Evolutionary conservation across 2,888 invertebrate genomes (phyloP).

Genomic region (Neocrepidodera transversa): DNA sequence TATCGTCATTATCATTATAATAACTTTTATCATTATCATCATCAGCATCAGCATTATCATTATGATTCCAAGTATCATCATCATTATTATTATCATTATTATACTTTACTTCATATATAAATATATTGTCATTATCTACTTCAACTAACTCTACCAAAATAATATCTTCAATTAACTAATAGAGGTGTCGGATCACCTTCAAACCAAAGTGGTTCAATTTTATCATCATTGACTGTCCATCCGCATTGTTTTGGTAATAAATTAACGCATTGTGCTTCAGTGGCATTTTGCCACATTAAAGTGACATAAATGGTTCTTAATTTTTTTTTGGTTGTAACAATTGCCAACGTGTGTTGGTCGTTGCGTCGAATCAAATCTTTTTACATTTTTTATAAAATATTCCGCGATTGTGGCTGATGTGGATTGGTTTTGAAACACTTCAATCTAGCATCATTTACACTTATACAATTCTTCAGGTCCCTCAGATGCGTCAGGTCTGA

Average conservation of each 20-base stretch:
- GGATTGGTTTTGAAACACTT: background rate
- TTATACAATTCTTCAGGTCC: background rate
- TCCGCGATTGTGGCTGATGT: constrained; percentile 27
- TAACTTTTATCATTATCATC: no score
- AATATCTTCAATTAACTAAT: constrained; percentile 13
- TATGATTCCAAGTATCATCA: no score
- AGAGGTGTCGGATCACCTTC: constrained; percentile 18
- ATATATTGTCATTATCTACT: no score
- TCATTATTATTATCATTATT: no score
- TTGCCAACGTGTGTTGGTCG: constrained; percentile 20
- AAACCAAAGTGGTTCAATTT: constrained; percentile 20
- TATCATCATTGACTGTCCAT: constrained; percentile 23
- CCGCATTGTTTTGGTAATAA: no score
- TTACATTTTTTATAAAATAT: constrained; percentile 44
- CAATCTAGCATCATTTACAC: constrained; percentile 1
- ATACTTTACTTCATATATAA: no score
- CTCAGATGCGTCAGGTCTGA: no score
- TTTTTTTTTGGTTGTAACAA: constrained; percentile 28
- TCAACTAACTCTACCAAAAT: constrained; percentile 21
- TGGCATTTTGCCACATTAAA: constrained; percentile 14
- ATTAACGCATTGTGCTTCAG: constrained; percentile 17
- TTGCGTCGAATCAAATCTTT: constrained; percentile 39
- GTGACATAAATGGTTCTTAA: constrained; percentile 22
- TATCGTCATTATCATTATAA: no score
- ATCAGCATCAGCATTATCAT: no score